Base-by-base conservation (phyloP, 2,797 vertebrate species). In the Poeciliopsis gracilis region DNA sequence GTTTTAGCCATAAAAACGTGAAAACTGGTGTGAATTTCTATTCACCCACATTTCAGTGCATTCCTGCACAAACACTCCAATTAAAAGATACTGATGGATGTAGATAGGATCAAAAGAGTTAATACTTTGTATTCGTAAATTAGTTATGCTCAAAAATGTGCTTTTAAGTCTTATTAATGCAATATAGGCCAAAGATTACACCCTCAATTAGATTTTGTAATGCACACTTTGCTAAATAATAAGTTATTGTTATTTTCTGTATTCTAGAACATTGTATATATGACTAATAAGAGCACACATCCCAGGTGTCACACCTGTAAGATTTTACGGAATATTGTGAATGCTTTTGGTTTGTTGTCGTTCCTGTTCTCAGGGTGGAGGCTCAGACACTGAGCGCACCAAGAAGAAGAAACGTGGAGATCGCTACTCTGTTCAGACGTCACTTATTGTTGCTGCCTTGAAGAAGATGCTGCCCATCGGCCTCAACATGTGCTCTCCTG, bases 401-500 rank as follows among this genome's bases (percentile, higher is more conserved):
- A 98, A 98, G 95, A 98, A 98, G 96, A 97, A 97, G 91, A 96
- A 96, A 1, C 94, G 97, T 0, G 98, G 98, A 1, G 97, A 99
- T 79, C 97, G 98, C 1, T 99, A 99, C 92, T 98, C 97, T 0
- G 94, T 98, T 78, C 98, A 97, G 91, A 99, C 97, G 0, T 98
- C 98, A 0, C 96, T 99, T 77, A 99, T 99, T 38, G 98, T 99
- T 82, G 98, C 98, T 67, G 96, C 97, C 0, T 93, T 99, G 51
- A 99, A 99, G 95, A 99, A 99, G 95, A 97, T 99, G 97, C 93
- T 99, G 25, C 98, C 98, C 78, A 98, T 99, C 0, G 98, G 98
- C 73, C 95, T 99, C 83, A 99, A 99, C 93, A 99, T 99, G 97
- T 99, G 98, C 91, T 97, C 97, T 0, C 97, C 98, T 12, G 97